Conservation (phyloP, 2,888 invertebrate species). For the Monopis laevigella region DNA sequence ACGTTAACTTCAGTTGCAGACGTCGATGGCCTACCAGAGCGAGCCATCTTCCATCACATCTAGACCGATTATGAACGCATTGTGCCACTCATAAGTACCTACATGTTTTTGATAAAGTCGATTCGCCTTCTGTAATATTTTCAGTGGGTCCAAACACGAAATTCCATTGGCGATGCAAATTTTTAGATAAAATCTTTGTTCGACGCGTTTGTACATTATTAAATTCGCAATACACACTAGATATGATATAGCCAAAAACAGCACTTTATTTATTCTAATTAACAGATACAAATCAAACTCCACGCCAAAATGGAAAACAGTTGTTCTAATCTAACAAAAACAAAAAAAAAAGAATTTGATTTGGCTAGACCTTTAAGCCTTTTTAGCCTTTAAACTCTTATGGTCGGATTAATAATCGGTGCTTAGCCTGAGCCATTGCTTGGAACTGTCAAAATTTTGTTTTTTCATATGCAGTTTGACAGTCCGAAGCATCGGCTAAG, state of each 20-base stretch:
- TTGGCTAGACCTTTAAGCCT: no score
- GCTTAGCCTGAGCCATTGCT: no score
- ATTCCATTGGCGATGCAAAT: background rate
- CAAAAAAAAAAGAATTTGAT: no score
- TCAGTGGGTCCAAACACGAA: background rate
- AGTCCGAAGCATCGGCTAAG: no score
- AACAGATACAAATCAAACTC: background rate
- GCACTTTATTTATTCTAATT: background rate
- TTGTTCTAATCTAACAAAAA: background rate
- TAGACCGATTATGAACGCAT: background rate
- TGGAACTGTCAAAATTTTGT: no score
- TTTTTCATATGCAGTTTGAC: no score
- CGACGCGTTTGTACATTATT: conserved; percentile 5
- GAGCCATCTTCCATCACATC: no score
- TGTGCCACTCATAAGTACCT: background rate
- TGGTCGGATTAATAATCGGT: no score
- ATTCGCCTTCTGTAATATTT: background rate
- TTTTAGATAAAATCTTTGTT: background rate
- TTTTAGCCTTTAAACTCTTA: no score
- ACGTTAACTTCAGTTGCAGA: no score
- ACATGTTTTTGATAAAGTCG: background rate
- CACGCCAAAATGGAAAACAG: background rate
- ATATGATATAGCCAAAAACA: conserved; percentile 8
- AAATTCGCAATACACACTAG: conserved; percentile 10
- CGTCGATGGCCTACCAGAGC: no score